Evolutionary conservation across 1,140 invertebrate species (phyloP).

Genomic region (Drosophila sp.): DNA sequence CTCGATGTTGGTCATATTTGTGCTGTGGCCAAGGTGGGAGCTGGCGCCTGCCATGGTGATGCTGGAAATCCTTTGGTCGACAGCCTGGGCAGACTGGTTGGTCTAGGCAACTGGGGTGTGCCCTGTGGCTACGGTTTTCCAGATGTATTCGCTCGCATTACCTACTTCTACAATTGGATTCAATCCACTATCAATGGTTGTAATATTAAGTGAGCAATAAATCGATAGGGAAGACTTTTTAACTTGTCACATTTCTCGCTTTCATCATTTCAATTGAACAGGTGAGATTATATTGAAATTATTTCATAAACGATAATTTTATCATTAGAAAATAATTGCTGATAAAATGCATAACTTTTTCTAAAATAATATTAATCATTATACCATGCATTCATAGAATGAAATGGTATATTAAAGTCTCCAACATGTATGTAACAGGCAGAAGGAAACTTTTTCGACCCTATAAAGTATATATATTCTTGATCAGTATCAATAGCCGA

Average conservation of each 20-base stretch:
- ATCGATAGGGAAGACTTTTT: not conserved
- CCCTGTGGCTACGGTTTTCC: slow-evolving; percentile 84
- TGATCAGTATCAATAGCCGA: too few relatives aligned
- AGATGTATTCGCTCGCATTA: slow-evolving; percentile 84
- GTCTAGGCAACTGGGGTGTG: slow-evolving; percentile 84
- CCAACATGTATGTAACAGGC: too few relatives aligned
- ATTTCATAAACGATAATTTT: too few relatives aligned
- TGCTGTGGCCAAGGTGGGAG: slow-evolving; percentile 84
- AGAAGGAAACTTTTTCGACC: too few relatives aligned
- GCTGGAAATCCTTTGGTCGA: slow-evolving; percentile 69
- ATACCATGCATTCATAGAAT: too few relatives aligned
- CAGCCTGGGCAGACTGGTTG: slow-evolving; percentile 59
- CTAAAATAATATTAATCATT: too few relatives aligned
- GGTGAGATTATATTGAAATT: not conserved
- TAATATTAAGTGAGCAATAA: slow-evolving; percentile 33
- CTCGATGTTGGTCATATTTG: slow-evolving; percentile 84
- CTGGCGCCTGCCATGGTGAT: slow-evolving; percentile 81
- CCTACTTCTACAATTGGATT: slow-evolving; percentile 78
- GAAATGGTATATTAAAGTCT: too few relatives aligned
- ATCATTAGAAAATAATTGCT: too few relatives aligned
- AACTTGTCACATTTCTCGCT: not conserved
- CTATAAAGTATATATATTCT: too few relatives aligned
- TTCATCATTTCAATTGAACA: not conserved
- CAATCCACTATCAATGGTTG: slow-evolving; percentile 61
- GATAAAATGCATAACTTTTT: too few relatives aligned